A percentile compares a stretch with the other conserved stretches of the same genome.
phyloP scores from a whole-genome alignment of 2,113 vertebrate genomes.

The Sphyrna mokarran region DNA sequence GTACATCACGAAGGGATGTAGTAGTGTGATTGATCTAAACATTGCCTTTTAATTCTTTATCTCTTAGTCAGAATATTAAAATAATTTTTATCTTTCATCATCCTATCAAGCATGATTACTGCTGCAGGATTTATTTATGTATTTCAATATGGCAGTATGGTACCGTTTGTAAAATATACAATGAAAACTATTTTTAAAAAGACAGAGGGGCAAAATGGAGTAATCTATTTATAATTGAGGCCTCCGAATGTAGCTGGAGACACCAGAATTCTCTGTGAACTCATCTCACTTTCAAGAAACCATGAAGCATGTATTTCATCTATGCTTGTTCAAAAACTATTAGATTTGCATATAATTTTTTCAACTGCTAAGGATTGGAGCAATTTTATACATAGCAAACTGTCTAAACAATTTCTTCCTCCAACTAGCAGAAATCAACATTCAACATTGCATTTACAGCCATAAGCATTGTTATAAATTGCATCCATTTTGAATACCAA shows the following conservation, averaged over 20 bases:
- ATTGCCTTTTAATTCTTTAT: background rate
- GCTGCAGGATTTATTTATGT: background rate
- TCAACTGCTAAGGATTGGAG: background rate
- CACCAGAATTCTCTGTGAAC: background rate
- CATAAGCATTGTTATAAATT: slow-evolving; percentile 41
- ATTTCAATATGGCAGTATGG: background rate
- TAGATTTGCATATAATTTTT: background rate
- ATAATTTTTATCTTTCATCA: background rate
- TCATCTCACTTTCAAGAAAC: background rate
- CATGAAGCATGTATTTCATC: background rate
- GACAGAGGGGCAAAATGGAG: background rate
- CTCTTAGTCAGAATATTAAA: background rate
- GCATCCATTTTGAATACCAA: slow-evolving; percentile 42
- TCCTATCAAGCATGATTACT: background rate
- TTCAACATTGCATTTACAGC: background rate
- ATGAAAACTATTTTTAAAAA: background rate
- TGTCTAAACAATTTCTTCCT: background rate
- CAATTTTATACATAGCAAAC: background rate
- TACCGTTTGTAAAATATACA: background rate
- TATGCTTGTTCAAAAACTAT: background rate
- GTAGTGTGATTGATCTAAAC: background rate
- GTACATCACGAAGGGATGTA: background rate
- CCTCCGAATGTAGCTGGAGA: background rate
- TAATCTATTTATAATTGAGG: background rate
- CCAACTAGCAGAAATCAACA: background rate